phyloP scores from a whole-genome alignment of 2,113 vertebrate genomes.

The Zapornia atra region DNA sequence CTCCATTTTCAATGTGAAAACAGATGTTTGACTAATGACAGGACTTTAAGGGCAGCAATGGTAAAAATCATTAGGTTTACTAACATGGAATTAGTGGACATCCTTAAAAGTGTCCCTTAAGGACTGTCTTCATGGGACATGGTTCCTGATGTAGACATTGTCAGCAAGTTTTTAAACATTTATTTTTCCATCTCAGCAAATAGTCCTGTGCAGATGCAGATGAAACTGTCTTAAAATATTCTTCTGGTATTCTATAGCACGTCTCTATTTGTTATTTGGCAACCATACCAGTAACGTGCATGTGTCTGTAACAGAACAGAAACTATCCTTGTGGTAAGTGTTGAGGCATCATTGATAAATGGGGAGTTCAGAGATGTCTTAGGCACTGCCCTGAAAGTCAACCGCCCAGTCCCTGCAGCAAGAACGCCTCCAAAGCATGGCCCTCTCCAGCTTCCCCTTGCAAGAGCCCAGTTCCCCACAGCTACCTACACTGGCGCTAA shows the following conservation, averaged over 20 bases:
- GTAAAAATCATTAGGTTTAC: neutral
- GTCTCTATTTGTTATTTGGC: neutral
- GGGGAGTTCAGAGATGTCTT: neutral
- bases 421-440: fast-evolving
- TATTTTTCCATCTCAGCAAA: neutral
- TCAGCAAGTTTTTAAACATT: neutral
- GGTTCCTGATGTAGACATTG: neutral
- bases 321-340: neutral
- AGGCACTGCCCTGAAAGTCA: neutral
- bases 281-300: neutral
- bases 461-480: neutral
- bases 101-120: neutral
- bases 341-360: neutral
- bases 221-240: neutral
- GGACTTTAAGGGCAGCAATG: neutral
- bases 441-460: neutral
- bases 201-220: neutral
- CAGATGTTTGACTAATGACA: neutral
- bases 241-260: neutral
- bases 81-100: neutral
- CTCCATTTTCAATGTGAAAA: neutral
- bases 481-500: neutral
- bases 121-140: neutral
- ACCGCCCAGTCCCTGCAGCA: neutral
- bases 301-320: neutral